Base-by-base conservation (phyloP, 2,113 vertebrate species). In the Paradoxurus hermaphroditus region DNA sequence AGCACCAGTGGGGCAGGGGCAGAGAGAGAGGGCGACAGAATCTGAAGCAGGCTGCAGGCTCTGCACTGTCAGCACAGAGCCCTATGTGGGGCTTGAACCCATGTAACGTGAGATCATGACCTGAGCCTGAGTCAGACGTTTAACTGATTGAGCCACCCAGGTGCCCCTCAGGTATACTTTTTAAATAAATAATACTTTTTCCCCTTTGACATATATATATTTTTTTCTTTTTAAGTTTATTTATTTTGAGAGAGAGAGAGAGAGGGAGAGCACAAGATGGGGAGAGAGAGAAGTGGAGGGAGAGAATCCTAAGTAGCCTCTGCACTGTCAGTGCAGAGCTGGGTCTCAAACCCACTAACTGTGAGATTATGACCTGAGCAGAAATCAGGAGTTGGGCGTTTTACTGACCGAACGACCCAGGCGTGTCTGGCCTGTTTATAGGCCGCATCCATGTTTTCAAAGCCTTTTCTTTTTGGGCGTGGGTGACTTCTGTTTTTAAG, bases 401-500 rank as follows among this genome's bases (percentile, higher is more conserved):
- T 59, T 23, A 25, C 56, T 3, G 0, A 59, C 56, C 23, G 56
- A 59, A 59, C 23, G 56, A 59, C 21, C 56, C 21, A 59, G 53
- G 53, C 5, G 19, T 56, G 21, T 53, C 97, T 49, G 78, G 62
- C 6, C 4, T 86, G 16, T 68, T 96, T 65, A 72, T 92, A 94
- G 88, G 23, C 68, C 18, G 44, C 49, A 41, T 91, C 49, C 12
- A 14, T 97, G 82, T 46, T 93, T 84, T 70, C 41, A 92, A 36
- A 90, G 46, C 49, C 25, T 73, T 97, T 77, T 77, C 34, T 97
- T 18, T 18, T 91, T 87, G 73, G 46, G 44, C 21, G 62, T 75
- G 39, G 36, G 73, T 95, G 91, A 92, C 59, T 94, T 94, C 72
- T 90, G 65, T 91, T 92, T 97, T 97, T 95, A 97, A 89, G 78